Conservation (phyloP, 2,113 vertebrate species). For the cat (Felis catus) region DNA sequence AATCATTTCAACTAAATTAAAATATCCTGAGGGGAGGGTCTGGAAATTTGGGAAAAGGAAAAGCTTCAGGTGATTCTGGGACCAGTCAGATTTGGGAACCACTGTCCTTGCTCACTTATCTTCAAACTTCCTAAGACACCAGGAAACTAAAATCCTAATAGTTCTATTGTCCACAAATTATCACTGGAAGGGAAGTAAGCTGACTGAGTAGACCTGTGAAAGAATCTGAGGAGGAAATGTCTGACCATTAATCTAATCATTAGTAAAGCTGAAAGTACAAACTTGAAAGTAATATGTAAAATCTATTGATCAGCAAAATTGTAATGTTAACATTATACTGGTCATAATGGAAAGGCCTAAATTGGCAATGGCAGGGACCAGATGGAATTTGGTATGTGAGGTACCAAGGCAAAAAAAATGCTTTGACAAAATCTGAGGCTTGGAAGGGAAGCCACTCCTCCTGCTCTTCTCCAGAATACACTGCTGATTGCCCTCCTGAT, state of each 20-base stretch:
- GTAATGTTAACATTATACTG: neutral
- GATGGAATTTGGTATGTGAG: neutral
- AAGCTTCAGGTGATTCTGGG: neutral
- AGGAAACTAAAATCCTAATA: neutral
- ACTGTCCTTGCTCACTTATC: neutral
- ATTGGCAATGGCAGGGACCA: neutral
- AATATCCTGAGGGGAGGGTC: neutral
- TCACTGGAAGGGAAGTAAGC: neutral
- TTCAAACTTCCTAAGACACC: neutral
- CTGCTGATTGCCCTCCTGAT: neutral
- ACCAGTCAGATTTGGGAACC: neutral
- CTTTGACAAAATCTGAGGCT: neutral
- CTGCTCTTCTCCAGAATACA: neutral
- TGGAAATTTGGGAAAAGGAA: slow-evolving; percentile 16
- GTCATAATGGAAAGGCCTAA: neutral
- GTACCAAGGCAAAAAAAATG: neutral
- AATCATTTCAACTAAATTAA: neutral
- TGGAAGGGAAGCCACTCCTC: neutral
- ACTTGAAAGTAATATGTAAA: neutral
- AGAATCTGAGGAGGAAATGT: slow-evolving; percentile 5
- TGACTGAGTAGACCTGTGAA: neutral
- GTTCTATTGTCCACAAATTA: neutral
- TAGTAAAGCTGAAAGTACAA: neutral
- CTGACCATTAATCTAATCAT: slow-evolving; percentile 14
- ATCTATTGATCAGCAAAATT: neutral